A percentile compares a stretch with the other conserved stretches of the same genome.
phyloP scores from a whole-genome alignment of 1,140 invertebrate genomes.

The Uloborus diversus region DNA sequence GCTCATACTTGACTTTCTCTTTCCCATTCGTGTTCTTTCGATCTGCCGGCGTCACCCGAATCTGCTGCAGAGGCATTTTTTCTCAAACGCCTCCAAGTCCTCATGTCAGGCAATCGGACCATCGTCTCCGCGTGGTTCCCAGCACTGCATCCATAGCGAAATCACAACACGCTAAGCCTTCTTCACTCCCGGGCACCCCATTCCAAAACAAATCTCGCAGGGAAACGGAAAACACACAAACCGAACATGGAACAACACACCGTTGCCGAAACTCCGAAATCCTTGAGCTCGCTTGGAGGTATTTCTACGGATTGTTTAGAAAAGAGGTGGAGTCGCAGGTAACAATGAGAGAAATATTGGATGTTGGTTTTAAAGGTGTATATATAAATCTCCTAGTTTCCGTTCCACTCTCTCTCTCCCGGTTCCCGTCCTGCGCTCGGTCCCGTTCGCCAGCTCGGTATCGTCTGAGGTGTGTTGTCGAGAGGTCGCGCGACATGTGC shows the following conservation, averaged over 20 bases:
- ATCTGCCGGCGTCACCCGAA: conserved; percentile 45
- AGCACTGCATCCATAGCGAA: neutral
- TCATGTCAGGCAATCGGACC: conserved; percentile 24
- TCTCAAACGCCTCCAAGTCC: neutral
- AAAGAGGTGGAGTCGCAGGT: too few relatives aligned
- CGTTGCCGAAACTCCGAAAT: too few relatives aligned
- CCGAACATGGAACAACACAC: too few relatives aligned
- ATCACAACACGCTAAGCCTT: neutral
- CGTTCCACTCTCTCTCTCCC: neutral
- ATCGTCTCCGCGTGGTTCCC: neutral
- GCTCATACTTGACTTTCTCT: conserved; percentile 45
- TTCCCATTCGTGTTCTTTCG: conserved; percentile 32
- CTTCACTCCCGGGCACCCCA: conserved; percentile 6
- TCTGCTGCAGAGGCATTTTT: conserved; percentile 53
- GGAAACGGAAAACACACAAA: too few relatives aligned
- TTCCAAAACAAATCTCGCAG: conserved; percentile 5
- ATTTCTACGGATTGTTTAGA: too few relatives aligned
- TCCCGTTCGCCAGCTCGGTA: neutral
- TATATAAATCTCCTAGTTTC: neutral
- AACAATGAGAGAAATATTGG: too few relatives aligned
- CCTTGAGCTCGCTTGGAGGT: too few relatives aligned
- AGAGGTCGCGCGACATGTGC: neutral
- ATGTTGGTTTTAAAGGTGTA: too few relatives aligned
- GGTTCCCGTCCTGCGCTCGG: neutral
- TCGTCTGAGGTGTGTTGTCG: neutral